Base-by-base conservation (phyloP, 2,113 vertebrate genomes). In the Thymallus thymallus region DNA sequence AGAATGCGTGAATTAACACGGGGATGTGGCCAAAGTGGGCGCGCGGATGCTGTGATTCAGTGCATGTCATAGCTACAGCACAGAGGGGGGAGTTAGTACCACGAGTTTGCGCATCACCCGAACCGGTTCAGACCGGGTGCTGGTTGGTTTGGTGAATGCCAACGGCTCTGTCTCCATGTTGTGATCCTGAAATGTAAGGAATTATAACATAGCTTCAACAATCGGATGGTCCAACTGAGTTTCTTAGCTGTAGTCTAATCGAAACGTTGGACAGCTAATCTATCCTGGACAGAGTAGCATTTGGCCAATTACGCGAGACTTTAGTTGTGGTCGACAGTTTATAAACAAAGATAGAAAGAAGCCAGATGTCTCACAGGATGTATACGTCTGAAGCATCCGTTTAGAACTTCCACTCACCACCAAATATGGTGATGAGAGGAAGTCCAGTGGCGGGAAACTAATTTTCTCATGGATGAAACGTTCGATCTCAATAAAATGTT, bases 121-220 rank as follows among this genome's bases (percentile, higher is more conserved):
- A 94, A 94, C 93, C 91, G 91, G 93, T 94, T 94, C 89, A 93
- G 92, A 93, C 93, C 91, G 92, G 93, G 92, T 85, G 68, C 45
- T 74, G 83, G 84, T 82, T 81, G 91, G 84, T 83, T 80, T 86
- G 87, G 85, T 74, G 74, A 80, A 82, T 68, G 76, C 81, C 79
- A 75, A 82, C 75, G 65, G 64, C 69, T 74, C 63, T 82, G 87
- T 88, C 73, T 89, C 78, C 71, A 70, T 78, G 82, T 72, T 76
- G 76, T 78, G 85, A 79, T 73, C 83, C 48, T 51, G 48, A 51
- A 51, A 51, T 4, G 83, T 84, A 79, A 75, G 77, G 86, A 87
- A 65, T 85, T 75, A 46, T 80, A 76, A 71, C 48, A 60, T 35
- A 51, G 26, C n/a, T 9, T 14, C 18, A 6, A 23, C 26, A 13